phyloP scores from a whole-genome alignment of 1,140 invertebrate genomes.

The Diorhabda sublineata region DNA sequence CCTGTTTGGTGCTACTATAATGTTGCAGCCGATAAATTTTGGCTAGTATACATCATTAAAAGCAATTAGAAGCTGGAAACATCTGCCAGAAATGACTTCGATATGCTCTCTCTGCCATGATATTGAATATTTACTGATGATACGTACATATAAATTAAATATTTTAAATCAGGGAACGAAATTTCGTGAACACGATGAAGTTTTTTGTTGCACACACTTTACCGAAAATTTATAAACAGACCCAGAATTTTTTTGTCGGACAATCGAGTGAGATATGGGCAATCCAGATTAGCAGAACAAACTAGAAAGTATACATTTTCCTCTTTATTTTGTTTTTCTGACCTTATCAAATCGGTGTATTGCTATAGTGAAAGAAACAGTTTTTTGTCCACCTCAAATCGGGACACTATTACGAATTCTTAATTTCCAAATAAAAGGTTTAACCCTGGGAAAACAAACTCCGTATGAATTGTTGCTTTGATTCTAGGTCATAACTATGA shows the following conservation, averaged over 20 bases:
- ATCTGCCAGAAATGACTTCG: constrained; percentile 17
- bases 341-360: too few relatives aligned
- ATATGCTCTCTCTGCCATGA: neutral
- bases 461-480: too few relatives aligned
- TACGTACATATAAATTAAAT: constrained; percentile 14
- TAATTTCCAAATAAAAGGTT: too few relatives aligned
- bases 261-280: too few relatives aligned
- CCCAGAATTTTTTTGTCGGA: neutral
- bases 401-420: too few relatives aligned
- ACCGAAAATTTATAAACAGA: neutral
- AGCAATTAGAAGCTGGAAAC: constrained; percentile 17
- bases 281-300: too few relatives aligned
- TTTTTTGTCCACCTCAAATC: too few relatives aligned
- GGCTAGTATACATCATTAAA: constrained; percentile 20
- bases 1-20: neutral
- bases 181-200: neutral
- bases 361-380: too few relatives aligned
- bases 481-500: too few relatives aligned
- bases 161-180: constrained; percentile 8
- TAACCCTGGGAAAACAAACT: too few relatives aligned
- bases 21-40: constrained; percentile 16
- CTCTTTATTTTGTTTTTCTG: too few relatives aligned
- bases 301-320: too few relatives aligned
- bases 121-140: constrained; percentile 18
- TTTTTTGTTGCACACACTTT: neutral